Base-by-base conservation (phyloP, 2,888 invertebrate species). In the Caenorhabditis sulstoni region DNA sequence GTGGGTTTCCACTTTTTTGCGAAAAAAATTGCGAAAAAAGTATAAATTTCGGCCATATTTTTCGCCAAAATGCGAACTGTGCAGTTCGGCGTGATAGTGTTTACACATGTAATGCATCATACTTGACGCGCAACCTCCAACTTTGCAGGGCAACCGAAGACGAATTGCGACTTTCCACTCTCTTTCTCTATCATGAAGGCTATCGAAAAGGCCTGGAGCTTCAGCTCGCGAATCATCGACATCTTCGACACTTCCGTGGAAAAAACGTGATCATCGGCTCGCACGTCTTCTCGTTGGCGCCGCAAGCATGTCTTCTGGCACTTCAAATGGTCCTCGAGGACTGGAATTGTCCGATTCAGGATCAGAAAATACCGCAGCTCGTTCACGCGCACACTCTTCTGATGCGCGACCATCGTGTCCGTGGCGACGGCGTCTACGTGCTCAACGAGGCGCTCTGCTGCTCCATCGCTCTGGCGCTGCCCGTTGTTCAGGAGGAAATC, bases 401-500 rank as follows among this genome's bases (percentile, higher is more conserved):
- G 29, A 16, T 61, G 45, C 14, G 45, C 4, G 3, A 37, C 14
- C n/a, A 37, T 3, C 20, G 9, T 11, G 49, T 16, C 11, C 5
- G n/a, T 3, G 22, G 22, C 3, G 49, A 49, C 7, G 37, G 12
- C 16, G 16, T 37, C 18, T 14, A 16, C n/a, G 35, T 35, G 35
- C 29, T 61, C 11, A 61, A 35, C 18, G 61, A 61, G 22, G 7
- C 20, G 22, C 41, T 61, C 0, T 9, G 45, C 23, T 47, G 49
- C 45, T 4, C 29, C 11, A 7, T 61, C 23, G 61, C 49, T 1
- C 11, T 61, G 1, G 7, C 47, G 35, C 3, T 16, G 0, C 8
- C 4, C 23, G 37, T 14, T 0, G 49, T n/a, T 11, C 61, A 61
- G 18, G 35, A 47, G 37, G 61, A 61, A 61, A 23, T 61, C 11